A percentile compares a stretch with the other conserved stretches of the same genome.
Evolutionary conservation across 2,888 invertebrate genomes (phyloP).

Genomic region (Cephus rjabovi): DNA sequence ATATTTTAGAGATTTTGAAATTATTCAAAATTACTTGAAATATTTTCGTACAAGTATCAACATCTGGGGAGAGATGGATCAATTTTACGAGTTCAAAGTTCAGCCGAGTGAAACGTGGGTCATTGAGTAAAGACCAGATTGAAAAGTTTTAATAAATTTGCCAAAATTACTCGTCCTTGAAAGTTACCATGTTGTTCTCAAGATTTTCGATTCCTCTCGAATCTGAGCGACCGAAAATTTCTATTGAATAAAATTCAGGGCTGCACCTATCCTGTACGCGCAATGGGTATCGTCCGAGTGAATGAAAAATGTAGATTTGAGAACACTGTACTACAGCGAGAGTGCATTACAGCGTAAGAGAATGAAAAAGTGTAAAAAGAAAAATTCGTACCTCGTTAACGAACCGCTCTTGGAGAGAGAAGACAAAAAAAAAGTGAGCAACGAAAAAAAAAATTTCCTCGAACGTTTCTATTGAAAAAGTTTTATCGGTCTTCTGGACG

Average conservation of each 20-base stretch:
- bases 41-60: not conserved
- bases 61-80: not conserved
- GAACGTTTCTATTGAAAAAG: slow-evolving; percentile 28
- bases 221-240: not conserved
- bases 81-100: not conserved
- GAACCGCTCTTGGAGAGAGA: not conserved
- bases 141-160: not conserved
- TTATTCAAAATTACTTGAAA: not conserved
- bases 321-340: not conserved
- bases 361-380: not conserved
- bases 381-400: not conserved
- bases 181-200: not conserved
- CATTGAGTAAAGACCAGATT: not conserved
- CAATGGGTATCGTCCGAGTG: not conserved
- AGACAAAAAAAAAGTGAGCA: not conserved
- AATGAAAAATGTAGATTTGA: not conserved
- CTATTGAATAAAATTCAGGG: not conserved
- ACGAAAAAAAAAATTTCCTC: not conserved
- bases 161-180: not conserved
- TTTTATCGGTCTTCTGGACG: slow-evolving; percentile 20
- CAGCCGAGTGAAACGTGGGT: not conserved
- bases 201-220: not conserved
- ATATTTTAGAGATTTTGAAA: not conserved
- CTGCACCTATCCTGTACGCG: not conserved
- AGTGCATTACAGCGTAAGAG: not conserved